A percentile compares a stretch with the other conserved stretches of the same genome.
Evolutionary conservation across 2,888 invertebrate genomes (phyloP).

Genomic region (Vesta saturnalis): DNA sequence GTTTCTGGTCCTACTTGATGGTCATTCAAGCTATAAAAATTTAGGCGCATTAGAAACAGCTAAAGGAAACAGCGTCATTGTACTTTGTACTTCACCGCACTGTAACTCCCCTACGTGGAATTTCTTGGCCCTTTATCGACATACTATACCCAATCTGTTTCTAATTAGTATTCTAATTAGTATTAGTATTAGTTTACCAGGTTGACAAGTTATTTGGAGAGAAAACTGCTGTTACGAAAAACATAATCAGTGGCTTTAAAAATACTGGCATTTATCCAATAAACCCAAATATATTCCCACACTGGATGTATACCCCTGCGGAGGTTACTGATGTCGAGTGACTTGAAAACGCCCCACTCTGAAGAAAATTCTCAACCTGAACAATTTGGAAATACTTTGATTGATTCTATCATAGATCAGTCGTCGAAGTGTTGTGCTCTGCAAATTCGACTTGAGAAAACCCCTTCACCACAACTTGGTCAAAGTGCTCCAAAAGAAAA

Average conservation of each 20-base stretch:
- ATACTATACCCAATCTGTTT: no score
- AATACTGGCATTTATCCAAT: not conserved
- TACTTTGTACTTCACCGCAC: not conserved
- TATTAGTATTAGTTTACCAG: no score
- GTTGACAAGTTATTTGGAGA: no score
- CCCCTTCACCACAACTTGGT: not conserved
- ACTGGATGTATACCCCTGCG: not conserved
- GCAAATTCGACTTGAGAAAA: not conserved
- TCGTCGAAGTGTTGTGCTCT: not conserved
- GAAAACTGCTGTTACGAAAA: no score
- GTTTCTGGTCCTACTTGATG: conserved; percentile 49
- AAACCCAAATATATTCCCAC: not conserved
- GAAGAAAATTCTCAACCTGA: not conserved
- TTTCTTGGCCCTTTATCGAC: no score
- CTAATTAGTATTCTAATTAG: no score
- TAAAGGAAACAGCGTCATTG: not conserved
- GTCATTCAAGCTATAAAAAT: conserved; percentile 34
- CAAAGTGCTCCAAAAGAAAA: not conserved
- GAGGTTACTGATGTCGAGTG: not conserved
- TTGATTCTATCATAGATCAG: not conserved
- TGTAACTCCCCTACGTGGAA: not conserved
- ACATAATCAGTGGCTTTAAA: no score
- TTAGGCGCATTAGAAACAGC: no score
- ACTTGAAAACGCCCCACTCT: not conserved
- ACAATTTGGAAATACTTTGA: not conserved